Evolutionary conservation across 2,797 vertebrate species (phyloP).

Genomic region (Pseudocheirus occidentalis): DNA sequence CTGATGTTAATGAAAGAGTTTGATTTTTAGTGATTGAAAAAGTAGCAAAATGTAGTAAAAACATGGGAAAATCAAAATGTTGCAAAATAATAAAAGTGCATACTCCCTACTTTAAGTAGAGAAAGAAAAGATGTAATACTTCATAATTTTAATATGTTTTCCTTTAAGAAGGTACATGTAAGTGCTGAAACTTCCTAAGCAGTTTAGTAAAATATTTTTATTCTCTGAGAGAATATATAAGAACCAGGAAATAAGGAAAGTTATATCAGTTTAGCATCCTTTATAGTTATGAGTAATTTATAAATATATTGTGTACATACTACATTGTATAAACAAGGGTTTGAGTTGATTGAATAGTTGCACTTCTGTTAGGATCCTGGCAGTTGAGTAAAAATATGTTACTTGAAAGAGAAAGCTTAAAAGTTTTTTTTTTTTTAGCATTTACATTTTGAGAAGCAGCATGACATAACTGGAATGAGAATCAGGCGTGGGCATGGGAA

Average conservation of each 20-base stretch:
- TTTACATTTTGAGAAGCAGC: background rate
- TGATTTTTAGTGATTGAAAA: slow-evolving; percentile 26
- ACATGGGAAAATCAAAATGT: background rate
- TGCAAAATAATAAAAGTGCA: slow-evolving; percentile 10
- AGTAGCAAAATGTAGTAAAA: slow-evolving; percentile 36
- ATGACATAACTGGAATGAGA: background rate
- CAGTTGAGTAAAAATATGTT: slow-evolving; percentile 27
- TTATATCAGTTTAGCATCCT: slow-evolving; percentile 2
- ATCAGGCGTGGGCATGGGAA: background rate
- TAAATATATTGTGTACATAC: background rate
- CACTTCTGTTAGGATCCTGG: slow-evolving; percentile 21
- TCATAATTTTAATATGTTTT: slow-evolving; percentile 9
- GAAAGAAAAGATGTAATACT: background rate
- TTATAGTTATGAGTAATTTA: slow-evolving; percentile 26
- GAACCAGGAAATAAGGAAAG: background rate
- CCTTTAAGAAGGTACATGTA: slow-evolving; percentile 11
- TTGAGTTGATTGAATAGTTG: slow-evolving; percentile 51
- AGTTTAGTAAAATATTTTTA: background rate
- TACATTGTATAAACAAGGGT: slow-evolving; percentile 35
- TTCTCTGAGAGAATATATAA: background rate
- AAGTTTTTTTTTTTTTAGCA: slow-evolving; percentile 24
- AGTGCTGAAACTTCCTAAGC: slow-evolving; percentile 10
- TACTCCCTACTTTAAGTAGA: slow-evolving; percentile 29
- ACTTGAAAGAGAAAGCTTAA: slow-evolving; percentile 17
- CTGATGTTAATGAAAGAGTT: slow-evolving; percentile 8